A percentile compares a stretch with the other conserved stretches of the same genome.
Conservation (phyloP, 2,888 invertebrate species). For the Sisyra terminalis region DNA sequence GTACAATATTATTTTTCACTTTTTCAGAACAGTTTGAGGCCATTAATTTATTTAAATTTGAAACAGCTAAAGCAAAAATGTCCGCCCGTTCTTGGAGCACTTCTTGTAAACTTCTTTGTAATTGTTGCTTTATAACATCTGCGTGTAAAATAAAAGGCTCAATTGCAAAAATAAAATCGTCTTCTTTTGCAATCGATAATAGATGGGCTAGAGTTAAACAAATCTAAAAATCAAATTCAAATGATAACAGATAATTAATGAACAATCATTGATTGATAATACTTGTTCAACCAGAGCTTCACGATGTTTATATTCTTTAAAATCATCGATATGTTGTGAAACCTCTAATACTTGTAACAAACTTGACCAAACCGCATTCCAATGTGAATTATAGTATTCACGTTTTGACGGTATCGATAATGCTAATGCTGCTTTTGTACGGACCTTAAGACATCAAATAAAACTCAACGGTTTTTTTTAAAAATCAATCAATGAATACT, state of each 20-base stretch:
- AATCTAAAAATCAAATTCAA: slow-evolving; percentile 29
- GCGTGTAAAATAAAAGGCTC: slow-evolving; percentile 31
- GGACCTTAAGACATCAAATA: slow-evolving; percentile 62
- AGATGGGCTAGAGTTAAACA: slow-evolving; percentile 61
- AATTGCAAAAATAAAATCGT: slow-evolving; percentile 39
- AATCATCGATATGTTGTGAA: slow-evolving; percentile 62
- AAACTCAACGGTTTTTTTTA: no score
- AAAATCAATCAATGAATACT: no score
- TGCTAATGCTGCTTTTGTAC: slow-evolving; percentile 72
- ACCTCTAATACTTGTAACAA: slow-evolving; percentile 59
- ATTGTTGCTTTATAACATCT: slow-evolving; percentile 23
- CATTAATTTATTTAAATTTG: slow-evolving; percentile 3
- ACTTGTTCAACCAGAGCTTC: slow-evolving; percentile 77
- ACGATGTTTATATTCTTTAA: slow-evolving; percentile 70
- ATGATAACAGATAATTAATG: slow-evolving; percentile 3
- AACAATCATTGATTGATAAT: slow-evolving; percentile 10
- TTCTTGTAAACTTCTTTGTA: slow-evolving; percentile 23
- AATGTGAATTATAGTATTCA: slow-evolving; percentile 45
- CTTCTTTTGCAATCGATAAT: slow-evolving; percentile 34
- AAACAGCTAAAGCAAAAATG: slow-evolving; percentile 19
- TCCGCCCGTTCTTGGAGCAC: slow-evolving; percentile 27
- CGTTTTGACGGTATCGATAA: slow-evolving; percentile 43
- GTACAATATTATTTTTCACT: background rate
- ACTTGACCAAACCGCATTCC: slow-evolving; percentile 47
- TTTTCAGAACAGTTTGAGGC: slow-evolving; percentile 6